Evolutionary conservation across 1,140 invertebrate genomes (phyloP).

Genomic region (Monochamus saltuarius): DNA sequence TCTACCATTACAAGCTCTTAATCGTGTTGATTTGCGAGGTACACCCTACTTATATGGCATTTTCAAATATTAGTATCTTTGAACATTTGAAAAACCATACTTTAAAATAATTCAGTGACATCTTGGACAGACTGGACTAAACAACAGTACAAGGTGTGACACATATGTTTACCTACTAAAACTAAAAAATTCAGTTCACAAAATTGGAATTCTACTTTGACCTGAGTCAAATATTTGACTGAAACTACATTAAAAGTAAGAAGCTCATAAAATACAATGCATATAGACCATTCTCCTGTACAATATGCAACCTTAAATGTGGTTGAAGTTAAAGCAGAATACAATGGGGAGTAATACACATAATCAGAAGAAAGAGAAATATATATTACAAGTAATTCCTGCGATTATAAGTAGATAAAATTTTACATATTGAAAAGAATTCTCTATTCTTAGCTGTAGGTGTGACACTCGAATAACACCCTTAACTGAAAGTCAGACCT

Average conservation of each 20-base stretch:
- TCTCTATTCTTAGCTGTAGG: conserved; percentile 1
- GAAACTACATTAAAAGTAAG: not conserved
- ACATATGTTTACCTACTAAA: too few species aligned
- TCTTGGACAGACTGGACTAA: not conserved
- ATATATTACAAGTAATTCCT: not conserved
- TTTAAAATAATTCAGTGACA: not conserved
- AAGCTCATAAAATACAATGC: not conserved
- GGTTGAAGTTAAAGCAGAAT: too few species aligned
- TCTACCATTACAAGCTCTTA: conserved; percentile 32
- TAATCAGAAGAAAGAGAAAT: too few species aligned
- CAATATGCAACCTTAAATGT: too few species aligned
- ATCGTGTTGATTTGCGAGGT: conserved; percentile 45
- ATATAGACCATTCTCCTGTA: too few species aligned
- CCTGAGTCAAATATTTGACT: too few species aligned
- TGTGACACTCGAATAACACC: too few species aligned
- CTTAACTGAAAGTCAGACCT: too few species aligned
- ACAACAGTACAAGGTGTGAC: not conserved
- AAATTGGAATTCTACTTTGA: too few species aligned
- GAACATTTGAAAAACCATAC: conserved; percentile 15
- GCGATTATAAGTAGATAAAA: not conserved
- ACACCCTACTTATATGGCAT: conserved; percentile 37
- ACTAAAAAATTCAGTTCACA: too few species aligned
- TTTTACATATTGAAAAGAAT: conserved; percentile 1
- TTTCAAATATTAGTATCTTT: conserved; percentile 16
- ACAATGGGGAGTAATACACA: too few species aligned